These are phyloP conservation scores for Cosmopolites sordidus DNA, from an alignment of 2,888 invertebrate genomes.

Conservation along the genomic window DNA sequence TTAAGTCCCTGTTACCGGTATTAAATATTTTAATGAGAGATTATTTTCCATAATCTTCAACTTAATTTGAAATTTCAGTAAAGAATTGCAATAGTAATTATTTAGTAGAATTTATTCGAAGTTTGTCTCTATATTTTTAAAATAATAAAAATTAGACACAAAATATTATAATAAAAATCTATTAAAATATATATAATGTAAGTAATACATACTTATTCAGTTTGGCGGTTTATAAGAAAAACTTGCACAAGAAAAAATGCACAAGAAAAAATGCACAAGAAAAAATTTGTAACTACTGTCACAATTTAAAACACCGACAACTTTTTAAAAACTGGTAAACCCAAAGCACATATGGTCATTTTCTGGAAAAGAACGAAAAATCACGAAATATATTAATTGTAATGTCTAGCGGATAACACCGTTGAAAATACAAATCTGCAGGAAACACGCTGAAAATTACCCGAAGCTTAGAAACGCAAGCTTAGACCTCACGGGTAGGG, in stretches of 20 bases:
- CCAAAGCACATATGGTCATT: constrained; percentile 8
- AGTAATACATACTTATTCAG: constrained; percentile 20
- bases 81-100: too few species aligned
- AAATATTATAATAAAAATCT: too few species aligned
- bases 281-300: constrained; percentile 5
- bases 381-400: neutral
- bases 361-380: constrained; percentile 9
- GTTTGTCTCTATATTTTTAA: too few species aligned
- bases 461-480: constrained; percentile 9
- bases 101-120: too few species aligned
- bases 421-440: constrained; percentile 18
- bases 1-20: too few species aligned
- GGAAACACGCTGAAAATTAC: constrained; percentile 15
- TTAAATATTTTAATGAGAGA: too few species aligned
- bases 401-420: neutral
- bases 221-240: constrained; percentile 16
- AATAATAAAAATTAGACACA: too few species aligned
- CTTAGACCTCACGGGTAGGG: constrained; percentile 14
- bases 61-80: too few species aligned
- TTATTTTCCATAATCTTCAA: too few species aligned
- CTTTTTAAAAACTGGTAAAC: neutral
- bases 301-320: constrained; percentile 6
- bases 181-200: too few species aligned
- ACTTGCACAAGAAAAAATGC: neutral
- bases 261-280: constrained; percentile 1